These are phyloP conservation scores for Sebastes vulpes DNA, from an alignment of 2,797 vertebrate genomes.

Conservation along the genomic window DNA sequence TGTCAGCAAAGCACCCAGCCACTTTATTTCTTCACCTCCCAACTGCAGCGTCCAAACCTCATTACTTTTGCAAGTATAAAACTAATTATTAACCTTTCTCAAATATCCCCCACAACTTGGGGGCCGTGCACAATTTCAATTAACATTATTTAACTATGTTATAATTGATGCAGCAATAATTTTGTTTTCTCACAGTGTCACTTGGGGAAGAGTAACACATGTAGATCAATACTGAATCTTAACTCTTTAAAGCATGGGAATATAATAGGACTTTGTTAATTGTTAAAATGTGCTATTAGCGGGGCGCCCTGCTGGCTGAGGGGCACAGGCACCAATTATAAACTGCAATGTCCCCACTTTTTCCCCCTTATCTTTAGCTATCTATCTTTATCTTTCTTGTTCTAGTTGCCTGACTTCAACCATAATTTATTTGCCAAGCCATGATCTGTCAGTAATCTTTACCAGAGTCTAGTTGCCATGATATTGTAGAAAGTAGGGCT, in stretches of 20 bases:
- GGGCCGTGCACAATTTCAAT: not conserved
- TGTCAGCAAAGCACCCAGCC: not conserved
- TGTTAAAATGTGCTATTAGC: not conserved
- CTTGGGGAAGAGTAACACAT: not conserved
- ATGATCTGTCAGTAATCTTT: not conserved
- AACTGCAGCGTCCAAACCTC: not conserved
- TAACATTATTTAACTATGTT: slow-evolving; percentile 3
- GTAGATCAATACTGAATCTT: not conserved
- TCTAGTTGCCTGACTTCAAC: not conserved
- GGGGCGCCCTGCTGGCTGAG: not conserved
- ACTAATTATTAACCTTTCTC: slow-evolving; percentile 1
- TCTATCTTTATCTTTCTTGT: not conserved
- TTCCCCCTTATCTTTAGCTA: not conserved
- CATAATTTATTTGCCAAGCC: not conserved
- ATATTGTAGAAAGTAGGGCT: too few relatives aligned
- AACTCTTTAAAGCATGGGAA: not conserved
- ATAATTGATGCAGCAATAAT: not conserved
- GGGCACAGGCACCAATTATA: not conserved
- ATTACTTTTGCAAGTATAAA: slow-evolving; percentile 10
- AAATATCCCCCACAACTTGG: not conserved
- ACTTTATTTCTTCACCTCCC: not conserved
- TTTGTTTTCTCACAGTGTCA: not conserved
- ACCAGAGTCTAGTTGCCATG: too few relatives aligned
- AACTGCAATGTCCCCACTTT: not conserved
- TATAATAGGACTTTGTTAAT: not conserved